phyloP scores from a whole-genome alignment of 2,113 vertebrate genomes.

The Micromys minutus region DNA sequence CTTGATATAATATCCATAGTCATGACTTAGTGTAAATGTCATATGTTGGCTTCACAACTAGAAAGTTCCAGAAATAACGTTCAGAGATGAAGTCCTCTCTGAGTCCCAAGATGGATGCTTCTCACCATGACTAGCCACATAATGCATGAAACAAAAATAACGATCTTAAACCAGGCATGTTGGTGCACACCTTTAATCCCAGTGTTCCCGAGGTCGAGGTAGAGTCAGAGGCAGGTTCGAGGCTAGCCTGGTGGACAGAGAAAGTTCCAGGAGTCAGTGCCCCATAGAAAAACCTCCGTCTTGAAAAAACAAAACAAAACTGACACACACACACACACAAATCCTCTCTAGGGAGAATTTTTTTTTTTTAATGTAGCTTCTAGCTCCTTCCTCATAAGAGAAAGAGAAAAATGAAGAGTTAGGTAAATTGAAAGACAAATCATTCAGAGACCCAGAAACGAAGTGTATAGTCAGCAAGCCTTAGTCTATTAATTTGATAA shows the following conservation, averaged over 20 bases:
- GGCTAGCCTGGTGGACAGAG: neutral
- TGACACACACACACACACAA: neutral
- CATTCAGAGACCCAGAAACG: neutral
- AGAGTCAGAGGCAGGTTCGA: neutral
- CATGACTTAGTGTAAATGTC: neutral
- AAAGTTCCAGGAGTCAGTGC: neutral
- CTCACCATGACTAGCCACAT: neutral
- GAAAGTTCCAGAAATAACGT: conserved; percentile 16
- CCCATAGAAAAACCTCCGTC: neutral
- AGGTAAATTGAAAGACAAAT: neutral
- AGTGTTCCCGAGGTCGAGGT: neutral
- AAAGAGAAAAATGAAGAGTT: neutral
- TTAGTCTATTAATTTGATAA: neutral
- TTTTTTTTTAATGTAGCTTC: neutral
- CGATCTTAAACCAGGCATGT: neutral
- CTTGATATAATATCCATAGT: neutral
- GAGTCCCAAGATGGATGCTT: neutral
- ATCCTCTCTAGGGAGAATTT: neutral
- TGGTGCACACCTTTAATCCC: neutral
- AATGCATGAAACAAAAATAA: neutral
- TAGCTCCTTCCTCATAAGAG: neutral
- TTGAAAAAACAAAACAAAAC: neutral
- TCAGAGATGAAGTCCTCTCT: neutral
- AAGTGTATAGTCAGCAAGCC: neutral
- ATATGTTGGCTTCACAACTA: neutral